A percentile compares a stretch with the other conserved stretches of the same genome.
phyloP scores from a whole-genome alignment of 1,140 invertebrate species.

The Macrosteles quadrilineatus region DNA sequence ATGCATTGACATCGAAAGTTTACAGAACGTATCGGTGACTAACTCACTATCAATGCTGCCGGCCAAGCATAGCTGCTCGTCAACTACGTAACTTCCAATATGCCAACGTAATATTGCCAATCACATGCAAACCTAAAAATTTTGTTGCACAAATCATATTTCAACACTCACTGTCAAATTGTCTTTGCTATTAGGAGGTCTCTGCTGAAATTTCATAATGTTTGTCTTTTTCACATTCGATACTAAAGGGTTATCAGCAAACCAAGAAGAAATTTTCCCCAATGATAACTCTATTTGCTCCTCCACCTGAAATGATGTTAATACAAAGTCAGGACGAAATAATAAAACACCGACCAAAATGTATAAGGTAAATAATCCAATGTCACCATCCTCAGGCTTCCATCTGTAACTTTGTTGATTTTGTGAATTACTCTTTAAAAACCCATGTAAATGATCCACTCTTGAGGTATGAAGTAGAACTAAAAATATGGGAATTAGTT shows the following conservation, averaged over 20 bases:
- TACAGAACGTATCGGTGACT: too few species aligned
- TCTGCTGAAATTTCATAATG: slow-evolving; percentile 8
- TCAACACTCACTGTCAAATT: slow-evolving; percentile 5
- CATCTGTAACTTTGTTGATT: too few species aligned
- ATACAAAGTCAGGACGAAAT: background rate
- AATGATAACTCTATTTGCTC: slow-evolving; percentile 12
- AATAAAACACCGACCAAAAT: background rate
- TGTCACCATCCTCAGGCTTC: too few species aligned
- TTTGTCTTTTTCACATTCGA: slow-evolving; percentile 16
- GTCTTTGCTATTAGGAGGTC: slow-evolving; percentile 10
- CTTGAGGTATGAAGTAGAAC: too few species aligned
- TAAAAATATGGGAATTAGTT: too few species aligned
- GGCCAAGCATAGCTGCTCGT: too few species aligned
- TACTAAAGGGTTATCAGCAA: slow-evolving; percentile 12
- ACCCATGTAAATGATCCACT: too few species aligned
- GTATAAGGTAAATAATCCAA: too few species aligned
- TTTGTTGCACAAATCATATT: slow-evolving; percentile 2
- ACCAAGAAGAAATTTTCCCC: slow-evolving; percentile 11
- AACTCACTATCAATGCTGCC: too few species aligned
- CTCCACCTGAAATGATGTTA: slow-evolving; percentile 11
- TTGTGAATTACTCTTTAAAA: too few species aligned
- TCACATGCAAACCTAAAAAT: slow-evolving; percentile 14
- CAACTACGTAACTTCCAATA: too few species aligned
- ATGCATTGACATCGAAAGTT: too few species aligned
- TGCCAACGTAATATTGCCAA: background rate